Evolutionary conservation across 2,113 vertebrate species (phyloP).

Genomic region (Manacus vitellinus): DNA sequence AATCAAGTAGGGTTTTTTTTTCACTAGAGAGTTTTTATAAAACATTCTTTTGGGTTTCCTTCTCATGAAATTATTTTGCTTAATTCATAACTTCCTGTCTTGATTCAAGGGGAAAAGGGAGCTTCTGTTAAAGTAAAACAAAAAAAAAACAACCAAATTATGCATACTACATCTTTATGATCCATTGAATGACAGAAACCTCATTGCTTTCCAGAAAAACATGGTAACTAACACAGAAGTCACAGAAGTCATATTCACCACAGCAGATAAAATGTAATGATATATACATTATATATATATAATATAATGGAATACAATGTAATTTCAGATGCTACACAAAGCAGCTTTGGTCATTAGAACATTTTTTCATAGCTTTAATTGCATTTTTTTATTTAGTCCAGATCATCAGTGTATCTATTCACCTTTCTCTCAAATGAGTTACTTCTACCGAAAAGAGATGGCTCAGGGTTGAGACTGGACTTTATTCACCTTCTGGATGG

Average conservation of each 20-base stretch:
- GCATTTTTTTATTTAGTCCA: neutral
- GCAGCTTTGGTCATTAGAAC: neutral
- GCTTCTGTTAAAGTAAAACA: neutral
- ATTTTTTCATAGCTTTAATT: neutral
- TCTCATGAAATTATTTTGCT: neutral
- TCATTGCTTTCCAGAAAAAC: neutral
- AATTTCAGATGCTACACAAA: neutral
- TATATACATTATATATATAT: neutral
- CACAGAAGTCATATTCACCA: conserved; percentile 1
- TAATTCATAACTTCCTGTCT: neutral
- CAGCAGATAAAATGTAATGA: neutral
- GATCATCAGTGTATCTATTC: neutral
- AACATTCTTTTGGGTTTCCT: neutral
- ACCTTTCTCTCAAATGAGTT: neutral
- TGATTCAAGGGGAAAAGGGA: neutral
- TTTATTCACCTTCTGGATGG: neutral
- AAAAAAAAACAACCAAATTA: neutral
- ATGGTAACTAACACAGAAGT: neutral
- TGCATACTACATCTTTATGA: neutral
- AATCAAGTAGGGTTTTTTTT: neutral
- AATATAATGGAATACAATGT: neutral
- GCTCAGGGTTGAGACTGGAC: neutral
- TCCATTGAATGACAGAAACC: neutral
- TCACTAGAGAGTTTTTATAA: neutral
- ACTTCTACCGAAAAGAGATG: neutral